Evolutionary conservation across 2,113 vertebrate species (phyloP).

Genomic region (Benitochromis conjunctus): DNA sequence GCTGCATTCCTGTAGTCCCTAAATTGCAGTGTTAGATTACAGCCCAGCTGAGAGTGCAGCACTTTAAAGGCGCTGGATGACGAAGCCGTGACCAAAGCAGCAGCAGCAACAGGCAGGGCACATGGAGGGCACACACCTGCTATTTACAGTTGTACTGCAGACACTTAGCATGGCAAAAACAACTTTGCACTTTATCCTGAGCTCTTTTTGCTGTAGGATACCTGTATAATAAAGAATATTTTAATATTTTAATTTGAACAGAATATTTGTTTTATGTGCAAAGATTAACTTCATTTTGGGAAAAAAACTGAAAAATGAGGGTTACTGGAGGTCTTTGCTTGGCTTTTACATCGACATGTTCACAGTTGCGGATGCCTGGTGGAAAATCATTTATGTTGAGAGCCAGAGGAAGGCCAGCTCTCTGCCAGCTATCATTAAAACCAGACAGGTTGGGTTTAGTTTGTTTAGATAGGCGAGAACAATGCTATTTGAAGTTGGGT

Average conservation of each 20-base stretch:
- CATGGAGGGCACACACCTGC: slow-evolving; percentile 47
- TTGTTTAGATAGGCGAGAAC: neutral
- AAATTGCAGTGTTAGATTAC: slow-evolving; percentile 75
- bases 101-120: neutral
- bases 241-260: no score
- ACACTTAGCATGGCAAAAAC: neutral
- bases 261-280: neutral
- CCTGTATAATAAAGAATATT: neutral
- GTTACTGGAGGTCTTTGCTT: neutral
- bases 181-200: neutral
- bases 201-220: neutral
- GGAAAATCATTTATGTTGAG: neutral
- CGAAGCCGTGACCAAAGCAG: slow-evolving; percentile 2
- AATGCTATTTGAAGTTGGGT: neutral
- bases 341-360: slow-evolving; percentile 17
- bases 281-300: neutral
- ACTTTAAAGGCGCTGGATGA: slow-evolving; percentile 26
- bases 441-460: neutral
- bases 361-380: neutral
- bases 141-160: slow-evolving; percentile 9
- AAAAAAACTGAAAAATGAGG: neutral
- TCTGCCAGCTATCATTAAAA: neutral
- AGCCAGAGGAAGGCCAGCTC: neutral
- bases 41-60: slow-evolving; percentile 35
- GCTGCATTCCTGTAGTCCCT: slow-evolving; percentile 75